Percentiles rank a stretch among this genome's conserved stretches.
phyloP scores from a whole-genome alignment of 2,888 invertebrate genomes.

The Calameuta pallipes region DNA sequence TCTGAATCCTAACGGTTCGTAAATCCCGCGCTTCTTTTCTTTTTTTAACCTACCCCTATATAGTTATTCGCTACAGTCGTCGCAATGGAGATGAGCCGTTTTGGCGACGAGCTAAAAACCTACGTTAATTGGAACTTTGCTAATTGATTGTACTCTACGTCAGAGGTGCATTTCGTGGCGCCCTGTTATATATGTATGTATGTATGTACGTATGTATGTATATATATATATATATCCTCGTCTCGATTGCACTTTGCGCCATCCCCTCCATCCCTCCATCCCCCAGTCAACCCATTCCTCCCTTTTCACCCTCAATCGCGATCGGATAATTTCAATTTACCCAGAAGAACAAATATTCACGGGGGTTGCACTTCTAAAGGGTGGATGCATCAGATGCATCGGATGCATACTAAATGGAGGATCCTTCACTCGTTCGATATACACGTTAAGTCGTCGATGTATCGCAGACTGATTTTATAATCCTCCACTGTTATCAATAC shows the following conservation, averaged over 20 bases:
- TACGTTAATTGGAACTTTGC: conserved; percentile 56
- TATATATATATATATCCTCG: conserved; percentile 17
- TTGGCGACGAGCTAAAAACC: conserved; percentile 34
- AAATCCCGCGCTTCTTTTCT: conserved; percentile 1
- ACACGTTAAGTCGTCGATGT: neutral
- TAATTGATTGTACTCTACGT: conserved; percentile 63
- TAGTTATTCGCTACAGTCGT: neutral
- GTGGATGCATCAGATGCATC: neutral
- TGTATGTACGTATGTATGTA: neutral
- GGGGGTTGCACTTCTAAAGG: neutral
- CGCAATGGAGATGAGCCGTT: conserved; percentile 11
- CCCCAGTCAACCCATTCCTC: neutral
- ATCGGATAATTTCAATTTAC: neutral
- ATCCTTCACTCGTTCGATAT: neutral
- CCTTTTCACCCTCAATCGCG: neutral
- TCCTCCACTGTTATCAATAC: neutral
- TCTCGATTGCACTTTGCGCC: conserved; percentile 30
- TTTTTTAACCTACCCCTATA: neutral
- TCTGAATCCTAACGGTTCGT: conserved; percentile 20
- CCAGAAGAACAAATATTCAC: neutral
- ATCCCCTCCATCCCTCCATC: neutral
- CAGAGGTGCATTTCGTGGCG: conserved; percentile 53
- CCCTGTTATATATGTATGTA: conserved; percentile 24
- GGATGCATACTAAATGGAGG: neutral
- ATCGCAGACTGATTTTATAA: neutral